Conservation (phyloP, 2,888 invertebrate genomes). For the Stenolophus ochropezus region DNA sequence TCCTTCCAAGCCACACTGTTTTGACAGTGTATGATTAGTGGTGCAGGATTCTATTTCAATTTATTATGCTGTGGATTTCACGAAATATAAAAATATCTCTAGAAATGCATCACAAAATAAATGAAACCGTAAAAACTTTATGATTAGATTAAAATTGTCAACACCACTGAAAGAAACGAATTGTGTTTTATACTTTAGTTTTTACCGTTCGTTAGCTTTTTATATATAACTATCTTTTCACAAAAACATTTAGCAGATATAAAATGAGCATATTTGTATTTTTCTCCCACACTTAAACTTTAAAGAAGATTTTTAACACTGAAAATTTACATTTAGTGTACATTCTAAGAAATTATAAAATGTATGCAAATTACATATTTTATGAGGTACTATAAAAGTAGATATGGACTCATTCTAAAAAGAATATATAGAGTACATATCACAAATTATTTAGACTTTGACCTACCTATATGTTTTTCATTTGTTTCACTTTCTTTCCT, state of each 20-base stretch:
- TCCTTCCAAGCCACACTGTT: not conserved
- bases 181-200: not conserved
- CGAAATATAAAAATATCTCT: not conserved
- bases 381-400: too few species aligned
- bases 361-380: too few species aligned
- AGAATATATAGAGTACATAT: too few species aligned
- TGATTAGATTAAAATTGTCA: not conserved
- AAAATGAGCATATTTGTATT: not conserved
- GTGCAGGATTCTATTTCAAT: not conserved
- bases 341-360: not conserved
- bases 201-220: not conserved
- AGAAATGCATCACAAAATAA: not conserved
- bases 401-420: too few species aligned
- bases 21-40: slow-evolving; percentile 4
- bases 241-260: not conserved
- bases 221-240: not conserved
- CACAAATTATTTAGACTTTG: too few species aligned
- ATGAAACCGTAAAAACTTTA: not conserved
- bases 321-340: not conserved
- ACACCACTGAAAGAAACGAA: not conserved
- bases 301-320: not conserved
- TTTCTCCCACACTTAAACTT: not conserved
- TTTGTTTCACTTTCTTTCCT: too few species aligned
- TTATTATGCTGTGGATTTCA: not conserved
- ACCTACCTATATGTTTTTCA: too few species aligned